Evolutionary conservation across 2,113 vertebrate genomes (phyloP), one percentile per base, ranked within the genome.

Genomic region (Garra rufa): DNA sequence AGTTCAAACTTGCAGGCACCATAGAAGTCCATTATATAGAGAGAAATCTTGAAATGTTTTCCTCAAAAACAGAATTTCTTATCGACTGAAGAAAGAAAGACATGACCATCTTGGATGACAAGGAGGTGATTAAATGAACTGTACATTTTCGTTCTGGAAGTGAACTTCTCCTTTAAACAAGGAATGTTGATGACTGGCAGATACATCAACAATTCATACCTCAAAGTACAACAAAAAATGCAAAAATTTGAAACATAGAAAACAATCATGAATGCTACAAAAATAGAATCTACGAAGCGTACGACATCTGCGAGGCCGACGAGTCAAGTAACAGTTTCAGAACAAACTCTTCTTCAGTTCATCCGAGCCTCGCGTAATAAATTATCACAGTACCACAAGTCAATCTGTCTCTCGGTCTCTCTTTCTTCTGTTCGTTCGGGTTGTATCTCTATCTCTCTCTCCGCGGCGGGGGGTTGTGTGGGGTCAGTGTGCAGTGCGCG

Each of bases 401-500:
- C 83, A 90, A 52, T 67, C 28, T 61, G 11, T 55, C 59, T 74
- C 57, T 30, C 82, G 41, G 14, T 69, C 65, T 46, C 28, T 61
- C 65, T 74, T 41, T 34, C 61, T 41, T 55, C 57, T 41, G 52
- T 59, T 59, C 48, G 4, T 28, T 57, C 59, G 17, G 4, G 63
- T 57, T 61, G 43, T 30, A 76, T 79, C 30, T 73, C 52, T 70
- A 38, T 70, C 19, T 59, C 52, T 21, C 67, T 57, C 57, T 70
- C 57, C 61, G n/a, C 24, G 76, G 50, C 1, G 24, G 80, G 81
- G 89, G 76, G 70, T 85, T 78, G 87, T 88, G 88, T n/a, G 86
- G 87, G 87, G 85, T 98, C 96, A 98, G 95, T 96, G 98, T 89
- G 95, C 87, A 4, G 96, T 91, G 79, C 97, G 97, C 24, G 94